Base-by-base conservation (phyloP, 2,113 vertebrate genomes). In the Corythaixoides concolor region DNA sequence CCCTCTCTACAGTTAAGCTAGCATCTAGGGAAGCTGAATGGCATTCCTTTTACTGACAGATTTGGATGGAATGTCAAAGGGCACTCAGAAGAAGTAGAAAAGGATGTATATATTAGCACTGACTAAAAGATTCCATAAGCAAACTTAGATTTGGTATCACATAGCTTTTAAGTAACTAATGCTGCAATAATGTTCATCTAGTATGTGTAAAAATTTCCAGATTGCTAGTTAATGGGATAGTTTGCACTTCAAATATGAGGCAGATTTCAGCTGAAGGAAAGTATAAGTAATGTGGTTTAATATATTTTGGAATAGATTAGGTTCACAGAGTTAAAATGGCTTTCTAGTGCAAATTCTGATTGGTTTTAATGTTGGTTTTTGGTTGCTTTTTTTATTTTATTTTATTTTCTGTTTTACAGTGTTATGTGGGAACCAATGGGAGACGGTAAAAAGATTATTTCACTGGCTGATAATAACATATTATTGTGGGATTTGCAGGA, bases 351-450 rank as follows among this genome's bases (percentile, higher is more conserved):
- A 50, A 83, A 58, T 70, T 85, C 15, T 43, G 16, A 13, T 63
- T 62, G 20, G 3, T 59, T 89, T 63, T 78, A n/a, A 52, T 56
- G 4, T 37, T 95, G 69, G 3, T n/a, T n/a, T n/a, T n/a, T n/a
- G 4, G 8, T 9, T 53, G 58, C 39, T 72, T 73, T 45, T 15
- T 63, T 84, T 95, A n/a, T n/a, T n/a, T n/a, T n/a, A n/a, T n/a
- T n/a, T 80, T 15, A 39, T 3, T 80, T 91, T 93, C 21, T 92
- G 12, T 87, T 96, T 95, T 94, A 32, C 98, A 99, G 99, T 49
- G 98, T 99, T 83, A 90, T 98, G 26, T 99, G 99, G 99, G 99
- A 99, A 92, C 99, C 99, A 12, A 98, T 99, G 98, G 99, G 99
- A 66, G 99, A 99, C 0, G 99, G 99, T 69, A 99, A 98, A 97